Conservation (phyloP, 1,140 invertebrate species). For the Heliconius nattereri region DNA sequence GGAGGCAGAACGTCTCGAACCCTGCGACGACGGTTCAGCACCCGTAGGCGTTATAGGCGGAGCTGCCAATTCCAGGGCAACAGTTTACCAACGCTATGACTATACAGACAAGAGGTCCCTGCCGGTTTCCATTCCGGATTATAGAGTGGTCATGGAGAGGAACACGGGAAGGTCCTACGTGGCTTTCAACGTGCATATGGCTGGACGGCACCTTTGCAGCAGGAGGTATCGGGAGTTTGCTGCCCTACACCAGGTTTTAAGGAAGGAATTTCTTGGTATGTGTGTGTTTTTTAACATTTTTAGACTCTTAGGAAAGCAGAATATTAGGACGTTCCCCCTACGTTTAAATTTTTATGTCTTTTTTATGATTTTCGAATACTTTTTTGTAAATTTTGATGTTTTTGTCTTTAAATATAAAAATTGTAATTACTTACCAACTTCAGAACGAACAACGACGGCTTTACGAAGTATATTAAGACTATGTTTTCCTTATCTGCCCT, state of each 20-base stretch:
- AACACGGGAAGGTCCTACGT: conserved; percentile 94
- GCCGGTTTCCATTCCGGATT: conserved; percentile 97
- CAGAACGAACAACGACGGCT: too few species aligned
- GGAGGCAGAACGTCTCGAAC: conserved; percentile 93
- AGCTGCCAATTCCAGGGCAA: conserved; percentile 67
- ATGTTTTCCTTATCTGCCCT: too few species aligned
- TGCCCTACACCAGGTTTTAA: conserved; percentile 93
- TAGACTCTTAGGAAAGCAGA: too few species aligned
- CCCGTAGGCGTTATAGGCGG: conserved; percentile 89
- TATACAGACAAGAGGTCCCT: conserved; percentile 99
- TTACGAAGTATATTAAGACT: too few species aligned
- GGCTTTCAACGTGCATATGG: conserved; percentile 99
- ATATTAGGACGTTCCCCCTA: too few species aligned
- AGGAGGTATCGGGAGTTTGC: conserved; percentile 97
- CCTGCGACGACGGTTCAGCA: conserved; percentile 92
- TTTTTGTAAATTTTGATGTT: too few species aligned
- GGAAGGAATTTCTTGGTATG: conserved; percentile 95
- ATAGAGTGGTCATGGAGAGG: conserved; percentile 83
- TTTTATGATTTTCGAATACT: too few species aligned
- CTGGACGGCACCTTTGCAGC: conserved; percentile 97
- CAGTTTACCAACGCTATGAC: conserved; percentile 83
- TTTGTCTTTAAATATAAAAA: too few species aligned
- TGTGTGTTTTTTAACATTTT: background rate
- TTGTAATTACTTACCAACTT: too few species aligned
- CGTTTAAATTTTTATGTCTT: too few species aligned